These are phyloP conservation scores for Ophion ventricosus DNA, from an alignment of 2,888 invertebrate species.

Conservation along the genomic window DNA sequence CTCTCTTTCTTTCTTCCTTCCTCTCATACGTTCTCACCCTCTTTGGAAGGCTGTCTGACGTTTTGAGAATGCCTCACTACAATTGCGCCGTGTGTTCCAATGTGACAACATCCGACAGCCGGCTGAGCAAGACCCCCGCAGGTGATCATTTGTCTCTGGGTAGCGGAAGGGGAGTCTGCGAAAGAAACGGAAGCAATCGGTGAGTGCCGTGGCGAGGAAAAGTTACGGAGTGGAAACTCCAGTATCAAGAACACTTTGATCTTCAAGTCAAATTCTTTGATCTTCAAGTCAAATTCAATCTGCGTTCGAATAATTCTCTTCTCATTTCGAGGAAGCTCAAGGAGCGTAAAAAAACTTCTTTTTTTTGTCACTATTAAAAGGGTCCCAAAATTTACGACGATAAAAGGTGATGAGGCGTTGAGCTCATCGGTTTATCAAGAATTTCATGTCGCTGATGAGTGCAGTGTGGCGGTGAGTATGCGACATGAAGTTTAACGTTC, in stretches of 20 bases:
- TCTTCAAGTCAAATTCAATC: too few relatives aligned
- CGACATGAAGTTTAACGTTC: slow-evolving; percentile 57
- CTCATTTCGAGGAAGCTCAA: neutral
- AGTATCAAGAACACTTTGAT: too few relatives aligned
- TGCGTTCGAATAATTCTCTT: neutral
- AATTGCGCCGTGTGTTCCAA: slow-evolving; percentile 24
- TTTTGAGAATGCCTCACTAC: neutral
- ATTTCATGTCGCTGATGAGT: slow-evolving; percentile 46
- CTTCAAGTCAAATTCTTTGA: too few relatives aligned
- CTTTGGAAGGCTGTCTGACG: too few relatives aligned
- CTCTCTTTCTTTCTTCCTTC: too few relatives aligned
- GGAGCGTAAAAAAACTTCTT: neutral
- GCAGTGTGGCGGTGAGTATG: slow-evolving; percentile 9
- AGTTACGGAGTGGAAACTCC: too few relatives aligned
- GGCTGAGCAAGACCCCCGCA: neutral
- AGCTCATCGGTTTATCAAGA: slow-evolving; percentile 13
- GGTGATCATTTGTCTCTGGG: neutral
- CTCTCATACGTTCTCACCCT: too few relatives aligned
- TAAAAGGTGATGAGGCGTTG: neutral
- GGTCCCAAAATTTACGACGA: neutral
- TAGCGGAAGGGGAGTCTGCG: neutral
- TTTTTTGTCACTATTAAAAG: neutral
- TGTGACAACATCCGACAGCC: neutral
- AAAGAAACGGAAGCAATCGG: too few relatives aligned
- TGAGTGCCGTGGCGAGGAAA: too few relatives aligned